phyloP scores from a whole-genome alignment of 2,113 vertebrate genomes.

The Crotalus helleri region DNA sequence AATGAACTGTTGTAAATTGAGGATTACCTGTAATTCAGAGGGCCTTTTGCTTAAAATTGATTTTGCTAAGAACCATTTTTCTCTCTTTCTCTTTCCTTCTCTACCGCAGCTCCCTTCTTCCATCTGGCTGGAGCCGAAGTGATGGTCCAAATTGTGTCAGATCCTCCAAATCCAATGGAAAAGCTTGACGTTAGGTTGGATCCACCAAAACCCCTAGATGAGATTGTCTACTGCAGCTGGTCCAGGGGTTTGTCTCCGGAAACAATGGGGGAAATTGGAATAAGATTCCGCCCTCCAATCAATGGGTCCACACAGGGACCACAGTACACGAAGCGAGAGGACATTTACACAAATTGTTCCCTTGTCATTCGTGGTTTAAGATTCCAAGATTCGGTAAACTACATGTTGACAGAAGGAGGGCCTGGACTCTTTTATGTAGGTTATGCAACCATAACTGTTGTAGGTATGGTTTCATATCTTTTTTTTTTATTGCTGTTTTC shows the following conservation, averaged over 20 bases:
- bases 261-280: background rate
- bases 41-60: background rate
- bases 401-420: background rate
- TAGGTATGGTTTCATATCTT: background rate
- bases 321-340: background rate
- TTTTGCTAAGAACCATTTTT: background rate
- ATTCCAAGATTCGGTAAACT: background rate
- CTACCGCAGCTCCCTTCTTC: background rate
- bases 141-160: rapidly evolving
- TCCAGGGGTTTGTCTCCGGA: background rate
- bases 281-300: background rate
- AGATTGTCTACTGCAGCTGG: background rate
- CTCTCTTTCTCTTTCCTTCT: background rate
- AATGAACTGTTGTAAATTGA: too few species aligned
- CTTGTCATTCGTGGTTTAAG: background rate
- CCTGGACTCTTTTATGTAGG: background rate
- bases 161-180: background rate
- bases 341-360: background rate
- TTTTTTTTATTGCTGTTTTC: background rate
- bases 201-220: background rate
- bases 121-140: background rate
- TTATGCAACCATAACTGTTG: background rate
- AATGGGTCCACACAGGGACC: background rate
- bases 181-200: background rate
- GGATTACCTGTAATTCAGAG: background rate